These are phyloP conservation scores for Drosophila infuscata DNA, from an alignment of 2,888 invertebrate genomes.

Conservation along the genomic window DNA sequence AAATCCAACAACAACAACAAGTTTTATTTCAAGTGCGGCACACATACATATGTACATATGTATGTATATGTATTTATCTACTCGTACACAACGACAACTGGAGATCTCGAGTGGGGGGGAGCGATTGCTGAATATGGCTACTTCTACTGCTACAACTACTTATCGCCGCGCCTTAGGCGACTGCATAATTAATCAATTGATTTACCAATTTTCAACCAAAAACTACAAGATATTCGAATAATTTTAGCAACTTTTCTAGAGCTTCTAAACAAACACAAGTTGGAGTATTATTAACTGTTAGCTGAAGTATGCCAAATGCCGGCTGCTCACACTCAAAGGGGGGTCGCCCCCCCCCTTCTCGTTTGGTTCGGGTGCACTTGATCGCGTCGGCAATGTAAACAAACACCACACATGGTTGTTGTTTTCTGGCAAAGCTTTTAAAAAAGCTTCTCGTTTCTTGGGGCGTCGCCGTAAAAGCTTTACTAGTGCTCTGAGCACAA, in stretches of 20 bases:
- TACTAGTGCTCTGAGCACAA: background rate
- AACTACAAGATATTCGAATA: constrained; percentile 21
- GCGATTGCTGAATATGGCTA: constrained; percentile 12
- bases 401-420: constrained; percentile 33
- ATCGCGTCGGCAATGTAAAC: constrained; percentile 58
- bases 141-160: constrained; percentile 16
- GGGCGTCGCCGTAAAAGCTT: constrained; percentile 42
- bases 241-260: constrained; percentile 21
- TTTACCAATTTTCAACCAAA: constrained; percentile 16
- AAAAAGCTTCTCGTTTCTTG: constrained; percentile 12
- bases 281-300: constrained; percentile 4
- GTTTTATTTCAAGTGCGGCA: constrained; percentile 66
- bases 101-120: constrained; percentile 10
- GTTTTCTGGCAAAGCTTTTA: constrained; percentile 4
- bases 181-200: constrained; percentile 61
- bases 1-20: constrained; percentile 37
- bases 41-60: constrained; percentile 3
- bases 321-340: background rate
- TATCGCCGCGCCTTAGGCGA: constrained; percentile 32
- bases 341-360: background rate
- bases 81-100: constrained; percentile 8
- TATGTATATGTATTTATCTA: background rate
- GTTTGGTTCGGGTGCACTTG: constrained; percentile 29
- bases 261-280: constrained; percentile 23
- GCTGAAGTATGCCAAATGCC: constrained; percentile 12